Percentiles rank a stretch among this genome's conserved stretches.
These are phyloP conservation scores for Hucho hucho DNA, from an alignment of 2,113 vertebrate genomes.

Conservation along the genomic window DNA sequence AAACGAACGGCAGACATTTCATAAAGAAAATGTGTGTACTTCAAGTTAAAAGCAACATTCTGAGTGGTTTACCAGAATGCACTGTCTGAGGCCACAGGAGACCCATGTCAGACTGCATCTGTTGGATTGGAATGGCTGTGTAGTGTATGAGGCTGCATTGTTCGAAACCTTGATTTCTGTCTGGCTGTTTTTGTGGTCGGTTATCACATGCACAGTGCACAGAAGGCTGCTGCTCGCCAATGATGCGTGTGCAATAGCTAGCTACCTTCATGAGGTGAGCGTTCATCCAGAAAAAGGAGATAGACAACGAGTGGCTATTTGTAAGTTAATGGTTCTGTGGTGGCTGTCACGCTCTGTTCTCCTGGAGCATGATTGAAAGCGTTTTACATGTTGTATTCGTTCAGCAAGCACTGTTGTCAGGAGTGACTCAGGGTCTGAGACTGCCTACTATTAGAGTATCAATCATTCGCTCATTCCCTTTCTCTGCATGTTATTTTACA, in stretches of 20 bases:
- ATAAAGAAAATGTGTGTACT: too few relatives aligned
- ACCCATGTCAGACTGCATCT: not conserved
- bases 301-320: conserved; percentile 6
- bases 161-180: conserved; percentile 6
- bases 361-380: conserved; percentile 19
- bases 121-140: not conserved
- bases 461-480: too few relatives aligned
- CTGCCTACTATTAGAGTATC: not conserved
- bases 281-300: not conserved
- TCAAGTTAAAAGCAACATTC: too few relatives aligned
- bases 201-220: not conserved
- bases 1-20: too few relatives aligned
- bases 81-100: too few relatives aligned
- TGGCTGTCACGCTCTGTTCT: conserved; percentile 9
- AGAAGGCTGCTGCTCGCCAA: not conserved
- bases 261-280: not conserved
- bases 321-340: conserved; percentile 18
- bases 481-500: too few relatives aligned
- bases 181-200: not conserved
- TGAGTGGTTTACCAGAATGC: too few relatives aligned
- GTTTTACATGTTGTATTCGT: conserved; percentile 32
- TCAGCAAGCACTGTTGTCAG: not conserved
- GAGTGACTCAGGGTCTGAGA: not conserved
- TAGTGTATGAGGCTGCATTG: not conserved
- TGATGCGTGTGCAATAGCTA: not conserved